Conservation (phyloP, 2,113 vertebrate genomes). For the Microcebus murinus region DNA sequence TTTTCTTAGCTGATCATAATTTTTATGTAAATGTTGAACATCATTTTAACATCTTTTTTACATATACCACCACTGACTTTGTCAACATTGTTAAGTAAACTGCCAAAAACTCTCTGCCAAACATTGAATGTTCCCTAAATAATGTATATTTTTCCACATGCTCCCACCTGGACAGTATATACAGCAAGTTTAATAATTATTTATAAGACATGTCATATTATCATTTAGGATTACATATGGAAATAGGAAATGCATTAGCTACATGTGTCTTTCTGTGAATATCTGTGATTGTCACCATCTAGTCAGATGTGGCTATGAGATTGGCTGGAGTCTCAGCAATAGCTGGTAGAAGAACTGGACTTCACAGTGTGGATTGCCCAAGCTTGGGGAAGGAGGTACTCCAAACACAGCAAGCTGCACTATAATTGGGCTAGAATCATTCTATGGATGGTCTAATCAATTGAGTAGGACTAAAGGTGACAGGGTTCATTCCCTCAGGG, state of each 20-base stretch:
- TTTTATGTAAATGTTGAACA: conserved; percentile 65
- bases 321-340: not conserved
- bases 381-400: not conserved
- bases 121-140: conserved; percentile 38
- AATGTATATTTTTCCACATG: conserved; percentile 36
- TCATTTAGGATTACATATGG: not conserved
- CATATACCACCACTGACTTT: conserved; percentile 58
- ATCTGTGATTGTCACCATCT: not conserved
- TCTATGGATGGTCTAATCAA: not conserved
- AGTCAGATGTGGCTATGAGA: not conserved
- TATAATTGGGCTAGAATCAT: not conserved
- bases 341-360: not conserved
- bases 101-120: conserved; percentile 55
- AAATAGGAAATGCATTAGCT: not conserved
- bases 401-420: not conserved
- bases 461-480: not conserved
- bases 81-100: conserved; percentile 60
- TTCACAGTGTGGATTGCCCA: not conserved
- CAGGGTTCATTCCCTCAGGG: not conserved
- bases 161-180: conserved; percentile 45
- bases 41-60: conserved; percentile 63
- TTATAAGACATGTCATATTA: not conserved
- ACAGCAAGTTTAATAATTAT: conserved; percentile 1
- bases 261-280: not conserved
- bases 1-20: conserved; percentile 53